Percentiles rank a stretch among this genome's conserved stretches.
Conservation (phyloP, 2,888 invertebrate species). For the Amphiduros pacificus region DNA sequence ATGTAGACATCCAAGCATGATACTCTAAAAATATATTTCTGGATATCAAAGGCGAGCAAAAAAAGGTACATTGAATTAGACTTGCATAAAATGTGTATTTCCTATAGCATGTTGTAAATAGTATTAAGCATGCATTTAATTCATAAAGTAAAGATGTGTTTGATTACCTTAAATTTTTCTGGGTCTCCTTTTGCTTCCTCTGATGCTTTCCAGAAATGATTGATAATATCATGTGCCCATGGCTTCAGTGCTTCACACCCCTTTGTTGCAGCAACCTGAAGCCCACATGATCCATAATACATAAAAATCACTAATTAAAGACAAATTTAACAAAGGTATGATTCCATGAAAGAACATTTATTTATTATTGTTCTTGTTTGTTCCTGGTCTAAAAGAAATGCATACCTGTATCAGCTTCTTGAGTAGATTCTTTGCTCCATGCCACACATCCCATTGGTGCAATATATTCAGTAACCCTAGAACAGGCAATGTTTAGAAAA, state of each 20-base stretch:
- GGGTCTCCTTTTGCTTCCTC: neutral
- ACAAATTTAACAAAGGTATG: no score
- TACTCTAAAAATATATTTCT: neutral
- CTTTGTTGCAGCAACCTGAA: neutral
- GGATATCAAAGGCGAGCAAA: neutral
- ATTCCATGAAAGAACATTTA: no score
- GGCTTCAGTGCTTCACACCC: neutral
- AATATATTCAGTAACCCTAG: neutral
- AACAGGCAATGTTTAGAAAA: neutral
- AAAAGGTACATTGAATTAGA: no score
- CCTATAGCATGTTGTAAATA: neutral
- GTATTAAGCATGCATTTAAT: neutral
- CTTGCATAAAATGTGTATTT: no score
- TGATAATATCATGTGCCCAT: neutral
- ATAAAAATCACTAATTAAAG: no score
- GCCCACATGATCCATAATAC: no score
- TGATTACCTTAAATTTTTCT: neutral
- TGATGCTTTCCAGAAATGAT: neutral
- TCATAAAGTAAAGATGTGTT: no score
- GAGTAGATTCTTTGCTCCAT: neutral
- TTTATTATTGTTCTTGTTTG: no score
- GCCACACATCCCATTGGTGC: conserved; percentile 1
- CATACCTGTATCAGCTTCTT: neutral
- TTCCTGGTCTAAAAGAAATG: neutral
- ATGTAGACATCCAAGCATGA: neutral